These are phyloP conservation scores for Siphamia tubifer DNA, from an alignment of 2,113 vertebrate genomes.

Conservation along the genomic window DNA sequence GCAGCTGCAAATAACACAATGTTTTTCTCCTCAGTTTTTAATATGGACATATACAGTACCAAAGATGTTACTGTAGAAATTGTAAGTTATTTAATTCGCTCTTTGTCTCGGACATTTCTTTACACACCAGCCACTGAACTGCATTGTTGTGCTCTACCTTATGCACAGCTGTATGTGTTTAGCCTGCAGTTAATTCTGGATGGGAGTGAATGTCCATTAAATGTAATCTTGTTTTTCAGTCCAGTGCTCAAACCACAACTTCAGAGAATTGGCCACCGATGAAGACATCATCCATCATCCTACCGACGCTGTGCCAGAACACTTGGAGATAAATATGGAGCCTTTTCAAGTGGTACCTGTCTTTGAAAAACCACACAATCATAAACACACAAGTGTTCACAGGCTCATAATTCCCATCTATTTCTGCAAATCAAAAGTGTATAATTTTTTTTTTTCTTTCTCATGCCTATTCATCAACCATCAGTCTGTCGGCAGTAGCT, in stretches of 20 bases:
- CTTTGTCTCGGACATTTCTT: constrained; percentile 19
- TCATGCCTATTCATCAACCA: constrained; percentile 61
- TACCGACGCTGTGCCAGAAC: constrained; percentile 69
- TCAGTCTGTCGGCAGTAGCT: constrained; percentile 45
- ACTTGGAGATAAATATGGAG: constrained; percentile 68
- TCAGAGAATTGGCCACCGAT: constrained; percentile 74
- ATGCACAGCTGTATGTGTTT: constrained; percentile 62
- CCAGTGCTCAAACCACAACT: constrained; percentile 74
- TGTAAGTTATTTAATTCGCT: constrained; percentile 19
- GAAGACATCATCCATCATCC: constrained; percentile 78
- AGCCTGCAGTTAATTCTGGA: constrained; percentile 72
- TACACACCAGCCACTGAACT: constrained; percentile 25
- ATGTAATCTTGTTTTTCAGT: constrained; percentile 78
- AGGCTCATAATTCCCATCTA: constrained; percentile 46
- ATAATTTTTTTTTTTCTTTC: constrained; percentile 11
- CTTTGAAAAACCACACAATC: constrained; percentile 61
- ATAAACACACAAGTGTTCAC: constrained; percentile 33
- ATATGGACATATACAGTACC: constrained; percentile 2
- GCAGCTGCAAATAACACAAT: neutral
- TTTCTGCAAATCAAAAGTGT: constrained; percentile 64
- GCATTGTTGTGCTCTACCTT: constrained; percentile 43
- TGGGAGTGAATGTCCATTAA: constrained; percentile 77
- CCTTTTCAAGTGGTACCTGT: constrained; percentile 72
- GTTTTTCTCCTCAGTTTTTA: neutral
- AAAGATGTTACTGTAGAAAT: constrained; percentile 6